phyloP scores from a whole-genome alignment of 2,797 vertebrate species.

The Coregonus ussuriensis region DNA sequence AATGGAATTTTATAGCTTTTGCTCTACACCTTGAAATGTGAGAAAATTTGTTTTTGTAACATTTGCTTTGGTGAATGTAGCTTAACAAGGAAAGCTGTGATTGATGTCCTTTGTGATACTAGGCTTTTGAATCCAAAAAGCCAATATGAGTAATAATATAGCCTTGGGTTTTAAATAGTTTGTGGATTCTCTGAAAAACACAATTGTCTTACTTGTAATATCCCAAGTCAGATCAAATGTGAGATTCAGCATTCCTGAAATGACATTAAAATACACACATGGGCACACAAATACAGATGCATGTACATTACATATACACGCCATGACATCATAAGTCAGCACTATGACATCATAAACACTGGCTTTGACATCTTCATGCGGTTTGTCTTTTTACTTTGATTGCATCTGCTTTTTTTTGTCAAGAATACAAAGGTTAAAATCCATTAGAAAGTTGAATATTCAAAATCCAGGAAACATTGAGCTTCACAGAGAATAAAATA shows the following conservation, averaged over 20 bases:
- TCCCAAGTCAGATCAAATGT: conserved; percentile 48
- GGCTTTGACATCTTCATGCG: conserved; percentile 73
- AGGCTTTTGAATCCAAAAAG: conserved; percentile 37
- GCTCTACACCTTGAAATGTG: conserved; percentile 35
- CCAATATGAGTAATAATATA: conserved; percentile 62
- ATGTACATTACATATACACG: conserved; percentile 66
- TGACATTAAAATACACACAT: conserved; percentile 60
- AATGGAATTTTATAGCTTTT: conserved; percentile 28
- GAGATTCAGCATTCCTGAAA: conserved; percentile 67
- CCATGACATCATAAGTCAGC: conserved; percentile 74
- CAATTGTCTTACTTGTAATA: conserved; percentile 35
- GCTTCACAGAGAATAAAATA: conserved; percentile 65
- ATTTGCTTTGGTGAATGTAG: conserved; percentile 60
- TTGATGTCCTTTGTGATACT: conserved; percentile 24
- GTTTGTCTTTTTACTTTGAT: conserved; percentile 68
- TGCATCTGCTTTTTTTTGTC: conserved; percentile 66
- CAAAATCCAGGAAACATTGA: conserved; percentile 66
- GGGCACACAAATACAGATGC: conserved; percentile 56
- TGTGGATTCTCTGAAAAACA: conserved; percentile 47
- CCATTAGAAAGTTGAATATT: conserved; percentile 67
- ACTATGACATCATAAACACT: conserved; percentile 71
- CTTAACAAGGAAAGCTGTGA: conserved; percentile 48
- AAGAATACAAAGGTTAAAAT: conserved; percentile 59
- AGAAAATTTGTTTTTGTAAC: conserved; percentile 33
- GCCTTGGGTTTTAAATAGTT: conserved; percentile 34